These are phyloP conservation scores for Ormyrus nitidulus DNA, from an alignment of 2,888 invertebrate species.

Conservation along the genomic window DNA sequence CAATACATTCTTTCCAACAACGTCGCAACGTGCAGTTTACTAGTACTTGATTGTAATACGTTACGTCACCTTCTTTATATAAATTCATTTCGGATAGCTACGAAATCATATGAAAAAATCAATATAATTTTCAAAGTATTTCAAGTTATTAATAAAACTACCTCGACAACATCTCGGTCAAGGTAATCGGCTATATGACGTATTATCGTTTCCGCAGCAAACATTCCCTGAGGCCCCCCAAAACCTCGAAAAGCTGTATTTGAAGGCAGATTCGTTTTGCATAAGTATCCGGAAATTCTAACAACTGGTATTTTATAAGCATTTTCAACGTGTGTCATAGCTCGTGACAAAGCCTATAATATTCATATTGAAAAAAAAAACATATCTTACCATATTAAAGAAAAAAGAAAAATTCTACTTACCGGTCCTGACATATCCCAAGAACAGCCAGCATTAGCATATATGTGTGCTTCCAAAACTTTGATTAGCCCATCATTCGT, in stretches of 20 bases:
- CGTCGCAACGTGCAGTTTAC: conserved; percentile 82
- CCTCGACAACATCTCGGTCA: conserved; percentile 80
- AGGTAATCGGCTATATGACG: conserved; percentile 85
- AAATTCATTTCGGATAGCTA: conserved; percentile 83
- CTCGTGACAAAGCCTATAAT: conserved; percentile 84
- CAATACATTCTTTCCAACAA: conserved; percentile 87
- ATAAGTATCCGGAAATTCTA: conserved; percentile 83
- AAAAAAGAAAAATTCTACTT: conserved; percentile 66
- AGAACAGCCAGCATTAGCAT: conserved; percentile 88
- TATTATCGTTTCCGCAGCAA: conserved; percentile 86
- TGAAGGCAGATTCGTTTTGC: conserved; percentile 91
- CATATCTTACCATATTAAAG: too few species aligned
- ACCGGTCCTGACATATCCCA: conserved; percentile 86
- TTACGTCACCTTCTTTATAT: conserved; percentile 84
- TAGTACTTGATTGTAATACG: conserved; percentile 85
- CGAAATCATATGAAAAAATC: conserved; percentile 2
- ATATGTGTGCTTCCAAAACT: conserved; percentile 83
- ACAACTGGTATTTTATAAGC: conserved; percentile 87
- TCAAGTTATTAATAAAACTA: conserved; percentile 69
- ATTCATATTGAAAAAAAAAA: background rate
- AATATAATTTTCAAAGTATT: background rate
- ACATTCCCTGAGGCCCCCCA: conserved; percentile 93
- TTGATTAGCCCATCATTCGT: conserved; percentile 84
- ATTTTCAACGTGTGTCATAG: conserved; percentile 88
- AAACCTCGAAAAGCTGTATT: conserved; percentile 95